Base-by-base conservation (phyloP, 2,888 invertebrate species). In the Zeuzera pyrina region DNA sequence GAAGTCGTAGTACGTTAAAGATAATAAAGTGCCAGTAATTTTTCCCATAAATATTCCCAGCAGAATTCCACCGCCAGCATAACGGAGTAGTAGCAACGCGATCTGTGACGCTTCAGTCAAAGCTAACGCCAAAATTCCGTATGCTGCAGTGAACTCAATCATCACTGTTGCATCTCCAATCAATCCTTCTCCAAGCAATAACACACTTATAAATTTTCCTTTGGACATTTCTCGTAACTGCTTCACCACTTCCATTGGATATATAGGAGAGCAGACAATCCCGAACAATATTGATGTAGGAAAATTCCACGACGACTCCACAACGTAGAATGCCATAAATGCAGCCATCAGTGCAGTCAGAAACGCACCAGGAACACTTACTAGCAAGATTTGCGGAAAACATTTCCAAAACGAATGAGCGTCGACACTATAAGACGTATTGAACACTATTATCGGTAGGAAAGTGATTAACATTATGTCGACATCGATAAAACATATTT, bases 141-240 rank as follows among this genome's bases (percentile, higher is more conserved):
- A 77, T 0, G 74, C 53, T 0, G 67, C 66, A 0, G 69, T 77
- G 30, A 77, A 83, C 7, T 61, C 69, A 1, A 81, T 78, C 77
- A 79, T 78, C 0, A 65, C 67, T 0, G 79, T 74, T 0, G 68
- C 71, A 45, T 81, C 78, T 0, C 81, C 78, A 0, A 81, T 55
- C 23, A 81, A 49, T 0, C 78, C 78, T 47, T 83, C 81, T 0
- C 81, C 81, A 0, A 74, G 42, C 1, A 81, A 43, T 0, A 81
- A 36, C 0, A 81, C 73, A 26, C 74, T 72, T 1, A 81, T 59
- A 29, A 70, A 65, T 35, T 78, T 83, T n/a, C 77, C 79, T 43
- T 59, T 71, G 0, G 64, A 53, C 56, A 69, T 65, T 12, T 72
- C 66, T 37, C 61, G 68, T 5, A 81, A 47, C 23, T 64, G 63